phyloP scores from a whole-genome alignment of 35 echinoderm and acorn worm genomes.

The Ophiothrix spiculata region DNA sequence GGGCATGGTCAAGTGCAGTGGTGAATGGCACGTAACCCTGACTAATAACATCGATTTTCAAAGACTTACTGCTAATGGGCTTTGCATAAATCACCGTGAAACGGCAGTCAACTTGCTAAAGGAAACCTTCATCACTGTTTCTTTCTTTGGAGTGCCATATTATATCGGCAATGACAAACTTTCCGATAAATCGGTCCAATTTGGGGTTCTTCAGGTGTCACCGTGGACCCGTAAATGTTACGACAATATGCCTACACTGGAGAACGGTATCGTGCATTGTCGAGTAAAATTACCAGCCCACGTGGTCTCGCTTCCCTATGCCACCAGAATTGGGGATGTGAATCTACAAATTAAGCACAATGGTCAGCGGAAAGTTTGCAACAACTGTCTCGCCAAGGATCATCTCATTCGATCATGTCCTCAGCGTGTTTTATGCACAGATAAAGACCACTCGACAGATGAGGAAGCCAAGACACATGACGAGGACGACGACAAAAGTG shows the following conservation, averaged over 20 bases:
- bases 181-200: background rate
- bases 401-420: background rate
- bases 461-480: background rate
- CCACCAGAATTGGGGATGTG: background rate
- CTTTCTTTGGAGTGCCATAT: background rate
- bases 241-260: background rate
- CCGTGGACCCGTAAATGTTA: background rate
- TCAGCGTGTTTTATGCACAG: background rate
- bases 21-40: no score
- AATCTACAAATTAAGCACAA: background rate
- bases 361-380: background rate
- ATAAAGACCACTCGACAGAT: background rate
- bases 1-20: no score
- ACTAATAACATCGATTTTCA: no score
- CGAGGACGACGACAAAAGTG: background rate
- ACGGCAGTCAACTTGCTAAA: no score
- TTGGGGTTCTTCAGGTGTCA: background rate
- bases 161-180: background rate
- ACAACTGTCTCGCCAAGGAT: background rate
- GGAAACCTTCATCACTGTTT: background rate
- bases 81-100: no score
- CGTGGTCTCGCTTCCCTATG: background rate
- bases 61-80: no score
- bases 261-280: no score
- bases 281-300: background rate